Percentiles rank a stretch among this genome's conserved stretches.
Evolutionary conservation across 37 sponge, comb jelly and placozoan genomes (phyloP).

Genomic region (Petrosia ficiformis): DNA sequence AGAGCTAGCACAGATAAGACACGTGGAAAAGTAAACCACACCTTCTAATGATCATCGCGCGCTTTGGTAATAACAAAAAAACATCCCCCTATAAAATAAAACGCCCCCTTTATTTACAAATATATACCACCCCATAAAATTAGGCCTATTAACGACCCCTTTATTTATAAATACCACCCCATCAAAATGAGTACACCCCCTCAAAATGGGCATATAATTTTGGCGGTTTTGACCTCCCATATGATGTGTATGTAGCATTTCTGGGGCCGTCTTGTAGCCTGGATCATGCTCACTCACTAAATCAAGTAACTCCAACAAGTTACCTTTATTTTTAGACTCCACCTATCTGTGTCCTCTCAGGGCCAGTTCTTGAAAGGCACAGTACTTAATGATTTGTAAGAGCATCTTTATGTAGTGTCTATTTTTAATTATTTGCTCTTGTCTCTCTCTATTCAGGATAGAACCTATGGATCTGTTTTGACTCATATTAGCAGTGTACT

Average conservation of each 20-base stretch:
- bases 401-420: constrained; percentile 38
- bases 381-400: constrained; percentile 29
- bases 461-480: constrained; percentile 2
- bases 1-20: no score
- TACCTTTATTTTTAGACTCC: constrained; percentile 38
- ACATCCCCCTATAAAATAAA: no score
- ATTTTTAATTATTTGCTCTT: constrained; percentile 19
- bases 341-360: constrained; percentile 57
- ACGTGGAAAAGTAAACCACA: no score
- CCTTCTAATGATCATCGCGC: no score
- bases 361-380: constrained; percentile 41
- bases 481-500: constrained; percentile 1
- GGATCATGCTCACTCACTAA: constrained; percentile 4
- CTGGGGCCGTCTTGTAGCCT: constrained; percentile 22
- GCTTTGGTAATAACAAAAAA: no score
- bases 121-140: no score
- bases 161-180: no score
- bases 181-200: no score
- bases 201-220: no score
- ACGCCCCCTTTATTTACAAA: no score
- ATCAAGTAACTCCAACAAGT: constrained; percentile 30
- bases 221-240: no score
- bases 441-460: not conserved
- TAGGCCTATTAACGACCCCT: no score
- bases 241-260: constrained; percentile 72